Conservation (phyloP, 1,140 invertebrate species). For the Orussus abietinus region DNA sequence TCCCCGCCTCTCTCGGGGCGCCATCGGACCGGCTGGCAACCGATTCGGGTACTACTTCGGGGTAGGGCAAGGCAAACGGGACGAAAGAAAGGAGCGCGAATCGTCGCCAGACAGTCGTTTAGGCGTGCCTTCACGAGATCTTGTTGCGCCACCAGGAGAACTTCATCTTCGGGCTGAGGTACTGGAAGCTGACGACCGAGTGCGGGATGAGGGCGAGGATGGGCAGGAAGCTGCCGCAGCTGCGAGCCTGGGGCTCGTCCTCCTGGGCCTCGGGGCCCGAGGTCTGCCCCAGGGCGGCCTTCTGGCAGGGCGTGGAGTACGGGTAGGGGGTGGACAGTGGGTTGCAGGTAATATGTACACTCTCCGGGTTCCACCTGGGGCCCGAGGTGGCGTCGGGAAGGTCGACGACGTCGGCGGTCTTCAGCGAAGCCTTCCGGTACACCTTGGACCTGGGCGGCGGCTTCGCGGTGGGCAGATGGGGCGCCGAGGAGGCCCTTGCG, state of each 20-base stretch:
- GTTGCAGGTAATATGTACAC: slow-evolving; percentile 42
- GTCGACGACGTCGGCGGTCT: slow-evolving; percentile 22
- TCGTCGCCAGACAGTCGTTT: slow-evolving; percentile 19
- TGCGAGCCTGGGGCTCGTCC: slow-evolving; percentile 37
- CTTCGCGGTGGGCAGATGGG: slow-evolving; percentile 34
- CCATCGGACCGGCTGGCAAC: no score
- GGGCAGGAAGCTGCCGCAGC: slow-evolving; percentile 48
- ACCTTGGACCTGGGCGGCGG: slow-evolving; percentile 40
- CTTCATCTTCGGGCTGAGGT: slow-evolving; percentile 56
- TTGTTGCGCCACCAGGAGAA: slow-evolving; percentile 67
- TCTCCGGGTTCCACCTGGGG: slow-evolving; percentile 20
- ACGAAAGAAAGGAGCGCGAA: slow-evolving; percentile 7
- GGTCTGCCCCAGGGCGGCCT: slow-evolving; percentile 19
- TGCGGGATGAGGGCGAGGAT: slow-evolving; percentile 47
- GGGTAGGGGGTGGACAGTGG: slow-evolving; percentile 38
- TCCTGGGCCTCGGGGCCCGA: slow-evolving; percentile 28
- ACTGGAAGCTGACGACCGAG: slow-evolving; percentile 51
- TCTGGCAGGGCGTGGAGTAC: slow-evolving; percentile 36
- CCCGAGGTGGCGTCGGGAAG: slow-evolving; percentile 7
- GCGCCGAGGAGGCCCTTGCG: slow-evolving; percentile 39
- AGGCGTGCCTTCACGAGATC: slow-evolving; percentile 61
- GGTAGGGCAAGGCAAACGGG: slow-evolving; percentile 19
- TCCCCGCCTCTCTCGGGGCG: no score
- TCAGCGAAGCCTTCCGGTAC: slow-evolving; percentile 44
- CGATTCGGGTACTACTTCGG: no score